Percentiles rank a stretch among this genome's conserved stretches.
Conservation (phyloP, 2,797 vertebrate species). For the Octomys mimax region DNA sequence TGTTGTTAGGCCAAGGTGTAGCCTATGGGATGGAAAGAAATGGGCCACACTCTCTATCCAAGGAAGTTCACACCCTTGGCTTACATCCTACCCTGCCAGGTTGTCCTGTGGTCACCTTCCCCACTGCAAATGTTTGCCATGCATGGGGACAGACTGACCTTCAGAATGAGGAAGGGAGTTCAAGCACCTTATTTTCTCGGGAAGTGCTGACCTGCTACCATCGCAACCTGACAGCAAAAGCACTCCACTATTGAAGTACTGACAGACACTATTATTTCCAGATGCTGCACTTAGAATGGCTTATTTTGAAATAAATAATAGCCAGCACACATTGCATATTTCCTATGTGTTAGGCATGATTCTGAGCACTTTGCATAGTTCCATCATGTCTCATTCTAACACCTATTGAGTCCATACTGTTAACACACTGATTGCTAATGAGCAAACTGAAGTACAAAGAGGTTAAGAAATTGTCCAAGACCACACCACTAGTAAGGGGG, state of each 20-base stretch:
- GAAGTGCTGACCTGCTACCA: neutral
- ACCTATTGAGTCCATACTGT: neutral
- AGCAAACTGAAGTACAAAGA: neutral
- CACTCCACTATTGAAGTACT: neutral
- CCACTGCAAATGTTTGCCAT: neutral
- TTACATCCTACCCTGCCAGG: neutral
- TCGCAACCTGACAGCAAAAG: neutral
- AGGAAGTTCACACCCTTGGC: neutral
- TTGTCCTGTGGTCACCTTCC: neutral
- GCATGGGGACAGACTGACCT: conserved; percentile 28
- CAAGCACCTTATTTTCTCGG: conserved; percentile 33
- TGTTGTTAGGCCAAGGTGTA: neutral
- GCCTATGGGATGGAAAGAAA: neutral
- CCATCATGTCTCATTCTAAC: neutral
- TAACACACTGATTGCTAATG: conserved; percentile 47
- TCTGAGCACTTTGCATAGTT: conserved; percentile 24
- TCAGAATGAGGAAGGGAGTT: conserved; percentile 10
- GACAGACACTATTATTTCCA: conserved; percentile 5
- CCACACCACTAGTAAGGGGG: neutral
- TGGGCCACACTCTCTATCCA: neutral
- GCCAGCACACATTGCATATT: neutral
- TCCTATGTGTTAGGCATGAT: neutral
- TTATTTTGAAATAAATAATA: conserved; percentile 18
- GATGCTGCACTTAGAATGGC: neutral
- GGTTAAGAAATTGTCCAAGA: neutral